These are phyloP conservation scores for Cactoblastis cactorum DNA, from an alignment of 2,888 invertebrate species.

Conservation along the genomic window DNA sequence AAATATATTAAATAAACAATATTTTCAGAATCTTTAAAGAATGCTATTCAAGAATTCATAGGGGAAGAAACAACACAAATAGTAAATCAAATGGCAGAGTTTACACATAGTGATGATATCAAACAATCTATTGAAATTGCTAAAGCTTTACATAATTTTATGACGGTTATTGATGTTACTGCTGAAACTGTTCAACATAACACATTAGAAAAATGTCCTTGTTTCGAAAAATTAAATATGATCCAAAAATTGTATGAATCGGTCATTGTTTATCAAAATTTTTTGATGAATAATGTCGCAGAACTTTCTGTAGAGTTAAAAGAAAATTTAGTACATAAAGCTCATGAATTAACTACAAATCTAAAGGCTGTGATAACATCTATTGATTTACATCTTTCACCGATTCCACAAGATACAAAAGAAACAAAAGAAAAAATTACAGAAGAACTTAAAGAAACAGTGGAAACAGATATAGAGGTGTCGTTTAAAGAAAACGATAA, in stretches of 20 bases:
- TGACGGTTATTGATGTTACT: not conserved
- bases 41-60: not conserved
- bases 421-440: too few relatives aligned
- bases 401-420: not conserved
- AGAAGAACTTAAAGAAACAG: too few relatives aligned
- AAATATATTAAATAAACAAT: not conserved
- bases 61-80: not conserved
- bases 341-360: slow-evolving; percentile 23
- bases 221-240: not conserved
- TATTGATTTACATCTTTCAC: not conserved
- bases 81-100: not conserved
- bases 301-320: not conserved
- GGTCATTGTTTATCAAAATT: not conserved
- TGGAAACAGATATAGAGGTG: too few relatives aligned
- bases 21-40: not conserved
- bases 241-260: not conserved
- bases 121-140: not conserved
- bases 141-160: not conserved
- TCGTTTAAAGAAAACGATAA: too few relatives aligned
- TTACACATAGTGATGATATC: not conserved
- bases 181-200: not conserved
- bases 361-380: slow-evolving; percentile 1
- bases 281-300: not conserved
- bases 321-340: not conserved
- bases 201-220: not conserved